A percentile compares a stretch with the other conserved stretches of the same genome.
Conservation (phyloP, 2,113 vertebrate genomes). For the Himantopus leucocephalus region DNA sequence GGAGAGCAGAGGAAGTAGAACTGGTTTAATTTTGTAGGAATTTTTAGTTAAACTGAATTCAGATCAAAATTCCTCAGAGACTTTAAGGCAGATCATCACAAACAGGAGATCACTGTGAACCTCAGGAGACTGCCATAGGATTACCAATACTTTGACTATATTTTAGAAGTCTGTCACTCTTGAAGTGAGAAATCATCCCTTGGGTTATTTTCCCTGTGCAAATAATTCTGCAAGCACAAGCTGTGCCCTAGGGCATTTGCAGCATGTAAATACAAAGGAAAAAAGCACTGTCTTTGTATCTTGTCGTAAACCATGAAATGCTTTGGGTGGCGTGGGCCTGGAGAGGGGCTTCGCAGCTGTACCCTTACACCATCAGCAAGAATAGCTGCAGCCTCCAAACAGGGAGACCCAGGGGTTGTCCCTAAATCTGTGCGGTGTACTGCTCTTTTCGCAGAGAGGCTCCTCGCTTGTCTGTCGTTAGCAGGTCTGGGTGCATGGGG, state of each 20-base stretch:
- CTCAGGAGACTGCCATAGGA: not conserved
- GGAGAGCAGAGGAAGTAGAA: not conserved
- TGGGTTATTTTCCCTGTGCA: not conserved
- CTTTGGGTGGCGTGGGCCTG: not conserved
- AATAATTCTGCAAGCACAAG: not conserved
- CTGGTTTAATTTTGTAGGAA: not conserved
- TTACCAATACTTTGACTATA: not conserved
- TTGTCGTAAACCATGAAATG: fast-evolving
- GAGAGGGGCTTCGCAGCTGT: not conserved
- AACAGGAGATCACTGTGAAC: not conserved
- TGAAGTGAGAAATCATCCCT: not conserved
- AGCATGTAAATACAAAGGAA: not conserved
- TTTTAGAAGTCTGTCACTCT: not conserved
- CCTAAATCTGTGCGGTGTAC: not conserved
- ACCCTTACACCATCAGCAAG: fast-evolving
- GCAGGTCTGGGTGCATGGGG: not conserved
- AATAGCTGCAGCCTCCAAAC: not conserved
- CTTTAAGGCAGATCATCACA: not conserved
- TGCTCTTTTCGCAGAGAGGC: not conserved
- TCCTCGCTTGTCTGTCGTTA: fast-evolving
- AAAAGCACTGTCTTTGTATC: not conserved
- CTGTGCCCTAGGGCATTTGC: fast-evolving
- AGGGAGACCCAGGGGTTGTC: fast-evolving
- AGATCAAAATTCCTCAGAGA: not conserved
- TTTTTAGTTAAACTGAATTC: not conserved